Conservation (phyloP, 1,140 invertebrate genomes). For the Scaptomyza pallida region DNA sequence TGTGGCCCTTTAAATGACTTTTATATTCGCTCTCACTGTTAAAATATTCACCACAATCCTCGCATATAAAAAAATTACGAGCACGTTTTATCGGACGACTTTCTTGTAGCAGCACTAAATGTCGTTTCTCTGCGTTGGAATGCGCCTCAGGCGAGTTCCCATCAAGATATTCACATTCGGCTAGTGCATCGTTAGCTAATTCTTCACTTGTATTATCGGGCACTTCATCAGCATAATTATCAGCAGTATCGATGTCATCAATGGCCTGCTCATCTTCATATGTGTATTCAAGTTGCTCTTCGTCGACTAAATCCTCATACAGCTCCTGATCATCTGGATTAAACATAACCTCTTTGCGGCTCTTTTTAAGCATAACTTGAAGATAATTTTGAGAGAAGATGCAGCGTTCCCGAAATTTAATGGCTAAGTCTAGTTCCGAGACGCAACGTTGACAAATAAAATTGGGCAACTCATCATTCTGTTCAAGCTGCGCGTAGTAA, state of each 20-base stretch:
- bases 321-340: slow-evolving; percentile 4
- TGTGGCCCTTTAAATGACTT: slow-evolving; percentile 38
- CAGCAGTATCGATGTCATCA: neutral
- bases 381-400: slow-evolving; percentile 68
- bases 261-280: neutral
- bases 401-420: slow-evolving; percentile 69
- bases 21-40: slow-evolving; percentile 36
- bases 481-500: slow-evolving; percentile 28
- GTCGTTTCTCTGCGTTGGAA: slow-evolving; percentile 25
- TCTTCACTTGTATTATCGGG: neutral
- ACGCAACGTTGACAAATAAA: slow-evolving; percentile 56
- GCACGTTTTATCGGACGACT: slow-evolving; percentile 36
- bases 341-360: neutral
- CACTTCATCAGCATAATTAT: neutral
- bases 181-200: neutral
- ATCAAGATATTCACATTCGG: neutral
- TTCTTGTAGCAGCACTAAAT: slow-evolving; percentile 20
- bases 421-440: slow-evolving; percentile 61
- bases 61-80: slow-evolving; percentile 65
- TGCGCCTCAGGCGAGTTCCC: slow-evolving; percentile 8
- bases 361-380: slow-evolving; percentile 44
- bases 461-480: slow-evolving; percentile 39
- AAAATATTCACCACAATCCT: slow-evolving; percentile 59
- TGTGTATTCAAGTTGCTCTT: slow-evolving; percentile 34
- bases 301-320: slow-evolving; percentile 57